Evolutionary conservation across 2,113 vertebrate species (phyloP), one percentile per base, ranked within the genome.

Genomic region (Furnarius figulus): DNA sequence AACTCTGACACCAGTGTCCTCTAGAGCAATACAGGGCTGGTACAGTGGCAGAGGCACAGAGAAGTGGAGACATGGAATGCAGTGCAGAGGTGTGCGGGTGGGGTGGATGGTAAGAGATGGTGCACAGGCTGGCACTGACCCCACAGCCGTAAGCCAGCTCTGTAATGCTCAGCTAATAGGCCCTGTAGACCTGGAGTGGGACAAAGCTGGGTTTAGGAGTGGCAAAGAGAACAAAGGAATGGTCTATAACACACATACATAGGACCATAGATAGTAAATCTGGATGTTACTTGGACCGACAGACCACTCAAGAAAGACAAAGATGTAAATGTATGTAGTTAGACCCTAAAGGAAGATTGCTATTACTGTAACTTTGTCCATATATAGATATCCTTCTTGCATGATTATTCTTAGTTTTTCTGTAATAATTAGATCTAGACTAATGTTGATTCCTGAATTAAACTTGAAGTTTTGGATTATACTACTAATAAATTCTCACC

Each of bases 71-170:
- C 17, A 6, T 0, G 11, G 37, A 49, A 21, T 30, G 37, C 2
- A 1, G 30, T 0, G 0, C 5, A 58, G 37, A 79, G 49, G 20
- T 0, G 0, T 11, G 22, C 40, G 42, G 19, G 25, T 42, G 22
- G 9, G 8, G 14, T 56, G 46, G 10, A 14, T 12, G n/a, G 12
- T 39, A 50, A 35, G 21, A 58, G 22, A 18, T 40, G 33, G 12
- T 21, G 23, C 63, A 30, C 28, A 21, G 74, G 21, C 46, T 61
- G 74, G 31, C 68, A 66, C n/a, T 16, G 59, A 61, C 24, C 44
- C 68, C 50, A 10, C 56, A 71, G 74, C 63, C 18, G 8, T 53
- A 37, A 47, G 75, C 40, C 25, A 53, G 39, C 27, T 75, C 50
- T 5, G 0, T 31, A 65, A 21, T 2, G 5, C 21, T 31, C 62